These are phyloP conservation scores for Hirudo medicinalis DNA, from an alignment of 1,140 invertebrate genomes.

Conservation along the genomic window DNA sequence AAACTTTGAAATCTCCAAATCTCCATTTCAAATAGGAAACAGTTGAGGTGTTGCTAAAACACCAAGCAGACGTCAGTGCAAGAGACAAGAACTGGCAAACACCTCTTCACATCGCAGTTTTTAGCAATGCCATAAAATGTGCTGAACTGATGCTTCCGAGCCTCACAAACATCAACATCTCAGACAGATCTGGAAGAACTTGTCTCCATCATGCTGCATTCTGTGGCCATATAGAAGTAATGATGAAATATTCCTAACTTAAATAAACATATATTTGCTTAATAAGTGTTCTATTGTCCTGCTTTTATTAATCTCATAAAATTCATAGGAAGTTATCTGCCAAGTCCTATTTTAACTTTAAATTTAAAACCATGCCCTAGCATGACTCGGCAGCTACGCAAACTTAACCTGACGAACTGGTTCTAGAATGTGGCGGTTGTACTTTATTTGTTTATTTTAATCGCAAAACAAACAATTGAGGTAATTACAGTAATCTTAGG, in stretches of 20 bases:
- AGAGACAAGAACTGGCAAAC: conserved; percentile 52
- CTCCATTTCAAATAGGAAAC: conserved; percentile 38
- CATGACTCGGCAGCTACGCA: too few species aligned
- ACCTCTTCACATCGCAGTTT: conserved; percentile 54
- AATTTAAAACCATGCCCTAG: too few species aligned
- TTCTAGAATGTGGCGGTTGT: too few species aligned
- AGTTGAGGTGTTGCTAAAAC: conserved; percentile 47
- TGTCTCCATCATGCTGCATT: conserved; percentile 53
- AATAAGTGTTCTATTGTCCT: too few species aligned
- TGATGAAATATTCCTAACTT: neutral
- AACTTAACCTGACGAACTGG: too few species aligned
- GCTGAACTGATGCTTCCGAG: conserved; percentile 43
- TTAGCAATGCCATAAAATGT: conserved; percentile 48
- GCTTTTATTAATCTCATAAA: too few species aligned
- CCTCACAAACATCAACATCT: conserved; percentile 48
- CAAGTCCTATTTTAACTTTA: too few species aligned
- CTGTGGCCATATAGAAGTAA: conserved; percentile 48
- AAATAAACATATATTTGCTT: too few species aligned
- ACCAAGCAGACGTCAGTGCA: conserved; percentile 49
- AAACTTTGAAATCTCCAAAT: conserved; percentile 9
- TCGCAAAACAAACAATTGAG: too few species aligned
- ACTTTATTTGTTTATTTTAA: too few species aligned
- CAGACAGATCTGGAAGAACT: conserved; percentile 50
- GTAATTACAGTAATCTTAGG: too few species aligned
- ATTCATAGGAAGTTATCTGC: too few species aligned